phyloP scores from a whole-genome alignment of 2,888 invertebrate species.

The Ectemnius lituratus region DNA sequence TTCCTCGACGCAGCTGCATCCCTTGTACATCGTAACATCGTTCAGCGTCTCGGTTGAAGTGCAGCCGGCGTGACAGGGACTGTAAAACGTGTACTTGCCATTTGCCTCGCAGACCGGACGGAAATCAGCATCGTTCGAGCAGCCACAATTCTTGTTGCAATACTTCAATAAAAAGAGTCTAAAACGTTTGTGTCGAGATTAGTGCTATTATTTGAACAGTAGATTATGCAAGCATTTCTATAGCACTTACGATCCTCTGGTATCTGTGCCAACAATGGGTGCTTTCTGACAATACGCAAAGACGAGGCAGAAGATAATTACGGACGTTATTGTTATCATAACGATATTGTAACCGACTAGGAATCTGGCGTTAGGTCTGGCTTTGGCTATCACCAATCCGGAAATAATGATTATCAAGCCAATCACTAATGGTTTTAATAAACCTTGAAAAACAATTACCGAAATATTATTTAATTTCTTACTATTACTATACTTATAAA shows the following conservation, averaged over 20 bases:
- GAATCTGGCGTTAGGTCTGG: slow-evolving; percentile 78
- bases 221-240: no score
- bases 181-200: slow-evolving; percentile 12
- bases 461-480: background rate
- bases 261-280: slow-evolving; percentile 77
- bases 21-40: slow-evolving; percentile 78
- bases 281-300: slow-evolving; percentile 79
- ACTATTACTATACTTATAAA: background rate
- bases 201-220: no score
- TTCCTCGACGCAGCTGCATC: slow-evolving; percentile 79
- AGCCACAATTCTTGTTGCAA: slow-evolving; percentile 81
- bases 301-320: slow-evolving; percentile 78
- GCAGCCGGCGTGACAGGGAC: slow-evolving; percentile 88
- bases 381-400: slow-evolving; percentile 80
- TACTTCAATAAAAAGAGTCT: slow-evolving; percentile 75
- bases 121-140: slow-evolving; percentile 79
- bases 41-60: slow-evolving; percentile 75
- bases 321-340: slow-evolving; percentile 76
- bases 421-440: slow-evolving; percentile 81
- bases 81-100: slow-evolving; percentile 81
- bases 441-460: slow-evolving; percentile 67
- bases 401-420: slow-evolving; percentile 79
- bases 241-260: slow-evolving; percentile 70
- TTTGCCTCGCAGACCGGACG: slow-evolving; percentile 83
- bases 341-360: slow-evolving; percentile 79